phyloP scores from a whole-genome alignment of 2,888 invertebrate species.

The Melinopterus prodromus region DNA sequence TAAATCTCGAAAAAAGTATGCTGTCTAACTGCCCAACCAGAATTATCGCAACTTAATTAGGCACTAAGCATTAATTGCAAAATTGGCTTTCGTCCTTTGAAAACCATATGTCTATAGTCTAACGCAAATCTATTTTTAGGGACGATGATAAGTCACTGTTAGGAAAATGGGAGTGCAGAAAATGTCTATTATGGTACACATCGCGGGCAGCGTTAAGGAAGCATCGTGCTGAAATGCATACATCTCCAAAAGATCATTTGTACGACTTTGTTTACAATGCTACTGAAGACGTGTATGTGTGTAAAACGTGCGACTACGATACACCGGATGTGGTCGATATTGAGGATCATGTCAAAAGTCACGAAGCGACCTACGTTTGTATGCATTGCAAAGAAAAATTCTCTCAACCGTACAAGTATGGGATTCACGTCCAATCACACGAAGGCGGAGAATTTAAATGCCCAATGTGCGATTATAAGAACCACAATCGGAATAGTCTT shows the following conservation, averaged over 20 bases:
- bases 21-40: too few relatives aligned
- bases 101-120: background rate
- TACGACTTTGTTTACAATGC: constrained; percentile 47
- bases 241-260: constrained; percentile 33
- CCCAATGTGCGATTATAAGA: constrained; percentile 53
- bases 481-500: constrained; percentile 49
- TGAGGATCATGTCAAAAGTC: constrained; percentile 39
- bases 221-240: constrained; percentile 61
- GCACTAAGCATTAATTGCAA: too few relatives aligned
- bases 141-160: constrained; percentile 4
- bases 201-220: constrained; percentile 62
- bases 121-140: background rate
- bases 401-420: constrained; percentile 54
- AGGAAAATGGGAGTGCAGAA: constrained; percentile 60
- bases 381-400: constrained; percentile 47
- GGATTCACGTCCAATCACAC: constrained; percentile 52
- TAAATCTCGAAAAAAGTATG: too few relatives aligned
- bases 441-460: constrained; percentile 52
- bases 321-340: constrained; percentile 36
- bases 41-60: too few relatives aligned
- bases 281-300: constrained; percentile 40
- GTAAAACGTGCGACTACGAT: constrained; percentile 42
- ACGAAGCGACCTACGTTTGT: constrained; percentile 40
- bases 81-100: too few relatives aligned
- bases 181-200: constrained; percentile 62